Evolutionary conservation across 53 echinoderm and acorn worm species (phyloP), one percentile per base, ranked within the genome.

Genomic region (Holothuria scabra): DNA sequence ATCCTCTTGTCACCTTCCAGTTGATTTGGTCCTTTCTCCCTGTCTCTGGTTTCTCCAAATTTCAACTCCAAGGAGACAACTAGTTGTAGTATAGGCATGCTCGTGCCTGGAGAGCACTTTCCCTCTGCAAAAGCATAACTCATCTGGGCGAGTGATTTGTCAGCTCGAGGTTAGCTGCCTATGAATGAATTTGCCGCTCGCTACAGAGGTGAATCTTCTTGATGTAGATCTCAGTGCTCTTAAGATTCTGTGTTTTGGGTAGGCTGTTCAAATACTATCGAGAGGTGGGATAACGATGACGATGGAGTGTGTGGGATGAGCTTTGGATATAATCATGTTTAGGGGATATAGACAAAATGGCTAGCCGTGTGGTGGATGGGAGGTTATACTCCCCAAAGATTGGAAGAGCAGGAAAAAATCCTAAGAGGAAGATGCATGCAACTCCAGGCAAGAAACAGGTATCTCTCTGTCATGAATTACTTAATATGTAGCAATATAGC

Each of bases 371-470:
- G 78, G 78, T 78, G 28, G 78, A 78, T 20, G 78, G 78, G 78
- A 78, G 78, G 78, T 58, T 78, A 28, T 78, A 78, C 58, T 78
- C 78, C 78, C 78, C 78, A 14, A 55, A 78, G 78, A 58, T 78
- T 29, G 78, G 78, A 20, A 78, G 78, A 58, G 78, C 78, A 6
- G 78, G 78, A 11, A 78, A 58, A 26, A 78, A 58, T 32, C 78
- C 57, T 2, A 78, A 58, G 78, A 78, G 78, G 78, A 78, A 32
- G 59, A 78, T 78, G 78, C 56, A 32, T 58, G 78, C 58, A 1
- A 78, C 78, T 32, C 78, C 78, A 31, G 78, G 78, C 56, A 78
- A 78, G 78, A 78, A 78, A 78, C 78, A 78, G 78, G 78, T 52
- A 52, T 52, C 52, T 52, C 8, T 41, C 52, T 2, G 18, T 52